phyloP scores from a whole-genome alignment of 2,888 invertebrate genomes.

The Orthosia gothica region DNA sequence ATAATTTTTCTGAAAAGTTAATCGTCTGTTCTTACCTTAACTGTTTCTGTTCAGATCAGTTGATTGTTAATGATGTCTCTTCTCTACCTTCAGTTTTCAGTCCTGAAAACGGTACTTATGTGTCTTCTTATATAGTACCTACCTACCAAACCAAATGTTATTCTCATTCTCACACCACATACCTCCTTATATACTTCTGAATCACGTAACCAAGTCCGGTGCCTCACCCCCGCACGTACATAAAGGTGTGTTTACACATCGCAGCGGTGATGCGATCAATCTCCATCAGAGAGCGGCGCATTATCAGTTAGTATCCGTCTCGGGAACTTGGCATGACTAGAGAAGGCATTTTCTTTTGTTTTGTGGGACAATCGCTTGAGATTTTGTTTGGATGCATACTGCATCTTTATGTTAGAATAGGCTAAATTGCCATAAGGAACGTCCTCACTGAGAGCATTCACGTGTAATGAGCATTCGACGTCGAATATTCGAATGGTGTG shows the following conservation, averaged over 20 bases:
- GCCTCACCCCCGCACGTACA: conserved; percentile 72
- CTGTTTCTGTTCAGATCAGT: too few relatives aligned
- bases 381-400: too few relatives aligned
- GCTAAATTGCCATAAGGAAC: too few relatives aligned
- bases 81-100: background rate
- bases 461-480: too few relatives aligned
- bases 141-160: background rate
- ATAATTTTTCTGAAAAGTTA: too few relatives aligned
- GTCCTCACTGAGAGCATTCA: too few relatives aligned
- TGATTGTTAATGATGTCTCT: background rate
- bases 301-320: conserved; percentile 87
- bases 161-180: background rate
- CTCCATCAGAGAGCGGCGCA: conserved; percentile 86
- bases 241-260: conserved; percentile 86
- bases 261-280: conserved; percentile 82
- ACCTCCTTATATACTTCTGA: conserved; percentile 24
- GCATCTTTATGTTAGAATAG: too few relatives aligned
- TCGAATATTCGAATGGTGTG: too few relatives aligned
- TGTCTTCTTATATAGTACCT: background rate
- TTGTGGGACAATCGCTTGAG: too few relatives aligned
- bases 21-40: too few relatives aligned
- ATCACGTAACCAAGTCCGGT: conserved; percentile 83
- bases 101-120: background rate
- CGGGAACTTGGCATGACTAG: conserved; percentile 70
- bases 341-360: conserved; percentile 47